These are phyloP conservation scores for Myzus persicae DNA, from an alignment of 1,140 invertebrate species.

Conservation along the genomic window DNA sequence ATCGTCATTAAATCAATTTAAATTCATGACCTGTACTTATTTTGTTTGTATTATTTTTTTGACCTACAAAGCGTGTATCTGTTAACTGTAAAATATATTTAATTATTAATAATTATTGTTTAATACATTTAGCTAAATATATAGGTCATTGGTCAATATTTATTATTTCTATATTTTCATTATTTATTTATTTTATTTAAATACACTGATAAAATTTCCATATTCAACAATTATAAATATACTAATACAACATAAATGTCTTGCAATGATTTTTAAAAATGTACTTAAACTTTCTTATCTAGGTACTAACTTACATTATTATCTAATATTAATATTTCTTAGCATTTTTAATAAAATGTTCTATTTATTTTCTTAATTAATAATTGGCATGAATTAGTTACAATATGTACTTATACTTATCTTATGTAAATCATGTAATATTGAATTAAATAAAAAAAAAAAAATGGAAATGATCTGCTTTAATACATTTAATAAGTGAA, in stretches of 20 bases:
- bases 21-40: constrained; percentile 34
- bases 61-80: background rate
- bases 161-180: background rate
- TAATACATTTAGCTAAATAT: background rate
- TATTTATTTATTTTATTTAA: background rate
- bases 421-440: no score
- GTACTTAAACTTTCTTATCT: background rate
- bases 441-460: no score
- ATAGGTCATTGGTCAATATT: background rate
- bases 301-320: background rate
- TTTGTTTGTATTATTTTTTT: constrained; percentile 14
- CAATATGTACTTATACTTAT: no score
- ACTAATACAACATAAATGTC: background rate
- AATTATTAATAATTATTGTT: background rate
- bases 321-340: background rate
- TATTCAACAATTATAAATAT: background rate
- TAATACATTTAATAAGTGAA: no score
- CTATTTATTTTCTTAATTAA: no score
- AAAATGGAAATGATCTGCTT: no score
- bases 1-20: background rate
- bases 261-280: background rate
- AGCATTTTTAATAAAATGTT: no score
- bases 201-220: background rate
- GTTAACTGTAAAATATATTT: background rate
- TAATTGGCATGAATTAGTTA: no score